Evolutionary conservation across 2,113 vertebrate genomes (phyloP), one percentile per base, ranked within the genome.

Genomic region (Misgurnus anguillicaudatus): DNA sequence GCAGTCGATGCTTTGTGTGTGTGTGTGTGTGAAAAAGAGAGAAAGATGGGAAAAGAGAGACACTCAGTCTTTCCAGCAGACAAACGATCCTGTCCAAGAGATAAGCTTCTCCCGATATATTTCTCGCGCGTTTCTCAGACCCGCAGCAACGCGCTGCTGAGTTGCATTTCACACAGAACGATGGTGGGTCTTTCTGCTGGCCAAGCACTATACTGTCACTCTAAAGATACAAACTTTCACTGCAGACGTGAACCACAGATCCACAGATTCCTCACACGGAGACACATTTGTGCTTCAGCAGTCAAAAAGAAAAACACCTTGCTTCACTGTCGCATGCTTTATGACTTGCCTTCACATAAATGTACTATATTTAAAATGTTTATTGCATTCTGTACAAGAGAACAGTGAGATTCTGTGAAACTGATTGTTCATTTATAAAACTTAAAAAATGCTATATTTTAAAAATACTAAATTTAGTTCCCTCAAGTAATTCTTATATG

Each of bases 81-180:
- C 65, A 75, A 83, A 83, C 74, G 63, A 24, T 38, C 62, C 74
- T 78, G 74, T 84, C 75, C 85, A 79, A 74, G 81, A 87, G 83
- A 89, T 90, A 89, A 90, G 87, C 64, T 79, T 73, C 77, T 65
- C 82, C 39, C 39, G 74, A 80, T 76, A 83, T 39, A 70, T 83
- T 68, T 67, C 42, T 17, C 71, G 85, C 87, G 87, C 90, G 86
- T 89, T 89, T 84, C 85, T 83, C 60, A 41, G 90, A 88, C 88
- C 89, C 84, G 85, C 89, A 83, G 87, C 87, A 87, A 72, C 81
- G 88, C 90, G 83, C 85, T 93, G 91, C 90, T 91, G 92, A 92
- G 89, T 78, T 89, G 90, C 90, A 90, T 86, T 91, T 91, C 86
- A 82, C 83, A 70, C n/a, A 78, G 86, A 87, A 84, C 88, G 83